These are phyloP conservation scores for Rallus limicola DNA, from an alignment of 2,113 vertebrate genomes.

Conservation along the genomic window DNA sequence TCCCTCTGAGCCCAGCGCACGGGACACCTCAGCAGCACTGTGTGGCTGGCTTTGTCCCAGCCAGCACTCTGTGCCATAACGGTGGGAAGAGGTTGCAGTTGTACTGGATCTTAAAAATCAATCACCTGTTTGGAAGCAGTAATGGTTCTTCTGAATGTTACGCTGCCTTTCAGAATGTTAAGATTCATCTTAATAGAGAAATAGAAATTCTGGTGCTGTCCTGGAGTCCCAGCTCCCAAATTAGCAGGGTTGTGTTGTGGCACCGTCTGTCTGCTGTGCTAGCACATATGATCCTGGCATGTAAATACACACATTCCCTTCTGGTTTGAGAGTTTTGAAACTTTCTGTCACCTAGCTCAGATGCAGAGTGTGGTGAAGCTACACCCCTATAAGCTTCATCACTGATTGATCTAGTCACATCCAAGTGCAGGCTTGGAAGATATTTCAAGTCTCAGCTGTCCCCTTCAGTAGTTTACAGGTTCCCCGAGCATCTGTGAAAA, in stretches of 20 bases:
- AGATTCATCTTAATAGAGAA: not conserved
- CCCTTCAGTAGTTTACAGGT: not conserved
- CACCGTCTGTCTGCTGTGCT: not conserved
- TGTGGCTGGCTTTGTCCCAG: not conserved
- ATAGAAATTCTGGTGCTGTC: not conserved
- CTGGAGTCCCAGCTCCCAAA: not conserved
- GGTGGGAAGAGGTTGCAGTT: not conserved
- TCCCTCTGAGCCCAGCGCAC: rapidly evolving
- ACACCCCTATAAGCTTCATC: not conserved
- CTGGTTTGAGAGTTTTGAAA: not conserved
- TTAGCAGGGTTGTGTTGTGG: not conserved
- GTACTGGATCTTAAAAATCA: not conserved
- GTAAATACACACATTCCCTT: not conserved
- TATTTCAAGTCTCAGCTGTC: not conserved
- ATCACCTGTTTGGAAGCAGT: not conserved
- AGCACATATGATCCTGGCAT: not conserved
- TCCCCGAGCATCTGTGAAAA: not conserved
- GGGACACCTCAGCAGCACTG: not conserved
- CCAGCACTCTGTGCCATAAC: too few species aligned
- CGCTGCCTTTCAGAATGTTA: not conserved
- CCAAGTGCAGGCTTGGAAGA: not conserved
- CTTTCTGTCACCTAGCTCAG: not conserved
- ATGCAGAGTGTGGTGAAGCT: not conserved
- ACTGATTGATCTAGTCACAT: not conserved
- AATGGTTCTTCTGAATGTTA: not conserved